Evolutionary conservation across 2,888 invertebrate species (phyloP).

Genomic region (Chaetogeoica ovagalla): DNA sequence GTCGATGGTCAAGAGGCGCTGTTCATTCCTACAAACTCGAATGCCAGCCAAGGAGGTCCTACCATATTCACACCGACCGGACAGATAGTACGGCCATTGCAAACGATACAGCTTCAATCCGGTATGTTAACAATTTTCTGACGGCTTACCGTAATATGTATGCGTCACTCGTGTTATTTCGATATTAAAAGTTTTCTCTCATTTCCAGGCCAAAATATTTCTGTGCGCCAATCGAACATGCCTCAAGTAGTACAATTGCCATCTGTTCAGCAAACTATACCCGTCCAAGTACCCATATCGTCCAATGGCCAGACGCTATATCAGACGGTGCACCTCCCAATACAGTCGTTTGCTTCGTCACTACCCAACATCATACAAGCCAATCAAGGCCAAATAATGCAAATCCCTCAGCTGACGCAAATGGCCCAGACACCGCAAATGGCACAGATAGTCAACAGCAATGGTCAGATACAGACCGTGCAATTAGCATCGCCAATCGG

Average conservation of each 20-base stretch:
- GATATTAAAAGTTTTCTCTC: conserved; percentile 66
- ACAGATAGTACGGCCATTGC: conserved; percentile 69
- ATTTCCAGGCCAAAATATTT: conserved; percentile 69
- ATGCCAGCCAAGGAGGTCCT: conserved; percentile 59
- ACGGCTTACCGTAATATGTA: background rate
- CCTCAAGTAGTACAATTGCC: conserved; percentile 69
- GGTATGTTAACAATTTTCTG: conserved; percentile 68
- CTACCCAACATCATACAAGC: conserved; percentile 66
- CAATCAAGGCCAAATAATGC: conserved; percentile 66
- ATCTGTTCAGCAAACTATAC: conserved; percentile 71
- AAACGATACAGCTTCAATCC: conserved; percentile 62
- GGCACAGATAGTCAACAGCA: conserved; percentile 84
- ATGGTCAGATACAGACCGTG: conserved; percentile 86
- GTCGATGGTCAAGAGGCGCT: conserved; percentile 91
- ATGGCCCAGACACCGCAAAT: conserved; percentile 70
- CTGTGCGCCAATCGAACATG: conserved; percentile 66
- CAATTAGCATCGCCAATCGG: conserved; percentile 67
- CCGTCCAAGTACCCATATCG: conserved; percentile 87
- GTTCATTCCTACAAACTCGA: conserved; percentile 81
- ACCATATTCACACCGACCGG: conserved; percentile 64
- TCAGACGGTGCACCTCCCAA: conserved; percentile 92
- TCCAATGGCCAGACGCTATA: conserved; percentile 91
- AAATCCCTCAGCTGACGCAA: conserved; percentile 82
- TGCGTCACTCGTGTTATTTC: background rate
- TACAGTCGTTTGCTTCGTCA: conserved; percentile 73